phyloP scores from a whole-genome alignment of 2,113 vertebrate species.

The Campylomormyrus numenius region DNA sequence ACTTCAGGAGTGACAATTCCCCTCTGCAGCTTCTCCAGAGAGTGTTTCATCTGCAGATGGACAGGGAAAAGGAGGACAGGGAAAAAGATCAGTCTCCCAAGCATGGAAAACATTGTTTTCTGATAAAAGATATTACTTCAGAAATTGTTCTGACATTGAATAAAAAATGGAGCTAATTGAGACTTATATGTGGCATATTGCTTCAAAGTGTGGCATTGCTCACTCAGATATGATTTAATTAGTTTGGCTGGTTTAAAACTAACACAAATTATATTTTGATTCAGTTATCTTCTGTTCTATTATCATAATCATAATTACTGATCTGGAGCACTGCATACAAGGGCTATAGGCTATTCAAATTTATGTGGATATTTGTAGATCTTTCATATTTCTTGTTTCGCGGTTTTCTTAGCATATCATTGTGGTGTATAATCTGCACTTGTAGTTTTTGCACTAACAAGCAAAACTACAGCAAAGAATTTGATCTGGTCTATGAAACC shows the following conservation, averaged over 20 bases:
- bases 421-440: not conserved
- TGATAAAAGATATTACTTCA: not conserved
- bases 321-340: not conserved
- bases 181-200: not conserved
- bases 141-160: not conserved
- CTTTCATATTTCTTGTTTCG: not conserved
- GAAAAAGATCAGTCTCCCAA: not conserved
- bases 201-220: not conserved
- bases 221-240: not conserved
- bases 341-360: not conserved
- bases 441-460: not conserved
- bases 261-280: not conserved
- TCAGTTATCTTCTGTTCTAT: not conserved
- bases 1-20: constrained; percentile 67
- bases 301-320: not conserved
- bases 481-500: not conserved
- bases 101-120: not conserved
- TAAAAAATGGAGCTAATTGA: not conserved
- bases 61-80: not conserved
- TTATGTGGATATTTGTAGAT: not conserved
- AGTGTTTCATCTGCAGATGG: constrained; percentile 73
- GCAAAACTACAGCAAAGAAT: not conserved
- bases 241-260: not conserved
- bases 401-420: not conserved
- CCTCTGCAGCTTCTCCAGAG: constrained; percentile 76